These are phyloP conservation scores for Notolabrus celidotus DNA, from an alignment of 2,797 vertebrate genomes.

Conservation along the genomic window DNA sequence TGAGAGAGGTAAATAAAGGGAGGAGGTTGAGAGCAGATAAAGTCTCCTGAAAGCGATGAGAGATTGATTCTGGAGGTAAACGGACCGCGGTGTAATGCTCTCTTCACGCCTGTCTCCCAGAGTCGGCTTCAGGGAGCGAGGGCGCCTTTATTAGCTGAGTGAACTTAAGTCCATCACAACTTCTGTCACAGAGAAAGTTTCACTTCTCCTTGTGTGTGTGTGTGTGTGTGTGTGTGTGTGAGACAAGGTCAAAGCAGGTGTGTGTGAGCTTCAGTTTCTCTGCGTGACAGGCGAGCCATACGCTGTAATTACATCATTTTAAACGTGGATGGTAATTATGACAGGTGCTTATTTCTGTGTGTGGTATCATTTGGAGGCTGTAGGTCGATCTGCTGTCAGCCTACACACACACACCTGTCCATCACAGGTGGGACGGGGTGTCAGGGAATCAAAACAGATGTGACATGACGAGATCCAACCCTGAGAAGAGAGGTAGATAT, in stretches of 20 bases:
- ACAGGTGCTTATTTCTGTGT: slow-evolving; percentile 39
- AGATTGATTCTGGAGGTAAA: slow-evolving; percentile 67
- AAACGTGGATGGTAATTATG: slow-evolving; percentile 21
- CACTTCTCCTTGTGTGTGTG: background rate
- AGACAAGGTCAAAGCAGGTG: slow-evolving; percentile 5
- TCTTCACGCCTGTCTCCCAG: slow-evolving; percentile 51
- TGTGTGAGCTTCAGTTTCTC: slow-evolving; percentile 6
- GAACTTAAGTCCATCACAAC: slow-evolving; percentile 35
- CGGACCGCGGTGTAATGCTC: slow-evolving; percentile 42
- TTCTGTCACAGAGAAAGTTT: slow-evolving; percentile 24
- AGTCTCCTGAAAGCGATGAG: slow-evolving; percentile 48
- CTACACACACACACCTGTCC: slow-evolving; percentile 34
- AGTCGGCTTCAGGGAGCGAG: slow-evolving; percentile 25
- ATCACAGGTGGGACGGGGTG: slow-evolving; percentile 5
- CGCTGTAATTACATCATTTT: slow-evolving; percentile 37
- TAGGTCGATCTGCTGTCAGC: slow-evolving; percentile 30
- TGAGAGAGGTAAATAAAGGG: slow-evolving; percentile 41
- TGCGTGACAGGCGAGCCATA: background rate
- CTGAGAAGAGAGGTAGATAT: background rate
- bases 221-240: background rate
- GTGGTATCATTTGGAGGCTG: slow-evolving; percentile 19
- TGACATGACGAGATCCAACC: slow-evolving; percentile 1
- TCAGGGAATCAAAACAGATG: slow-evolving; percentile 6
- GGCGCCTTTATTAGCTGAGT: slow-evolving; percentile 32
- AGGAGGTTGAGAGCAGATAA: slow-evolving; percentile 41